These are phyloP conservation scores for Panthera tigris DNA, from an alignment of 2,113 vertebrate genomes.

Conservation along the genomic window DNA sequence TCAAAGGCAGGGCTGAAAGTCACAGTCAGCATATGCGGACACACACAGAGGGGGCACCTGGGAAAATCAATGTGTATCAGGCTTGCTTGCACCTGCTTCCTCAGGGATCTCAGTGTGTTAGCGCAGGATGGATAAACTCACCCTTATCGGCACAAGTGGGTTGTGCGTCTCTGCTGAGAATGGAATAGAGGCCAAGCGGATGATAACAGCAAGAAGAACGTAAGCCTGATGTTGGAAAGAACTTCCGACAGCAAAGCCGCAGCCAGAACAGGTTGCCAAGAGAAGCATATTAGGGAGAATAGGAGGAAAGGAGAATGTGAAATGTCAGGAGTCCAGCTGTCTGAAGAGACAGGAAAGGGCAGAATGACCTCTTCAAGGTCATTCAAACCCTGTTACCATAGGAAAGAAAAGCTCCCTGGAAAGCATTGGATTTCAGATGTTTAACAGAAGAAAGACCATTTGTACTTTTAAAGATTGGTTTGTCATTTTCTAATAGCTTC, in stretches of 20 bases:
- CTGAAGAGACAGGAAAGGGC: background rate
- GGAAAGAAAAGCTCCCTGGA: background rate
- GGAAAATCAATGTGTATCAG: background rate
- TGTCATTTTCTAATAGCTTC: background rate
- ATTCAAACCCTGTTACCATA: background rate
- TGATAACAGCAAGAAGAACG: background rate
- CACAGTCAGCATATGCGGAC: slow-evolving; percentile 65
- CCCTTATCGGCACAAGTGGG: accelerated
- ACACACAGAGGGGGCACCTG: background rate
- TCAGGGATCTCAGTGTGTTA: accelerated
- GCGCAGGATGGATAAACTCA: accelerated
- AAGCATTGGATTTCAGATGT: background rate
- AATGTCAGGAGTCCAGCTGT: background rate
- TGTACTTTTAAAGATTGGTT: background rate
- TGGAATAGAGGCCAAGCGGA: background rate
- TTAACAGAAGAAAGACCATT: background rate
- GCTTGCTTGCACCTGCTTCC: background rate
- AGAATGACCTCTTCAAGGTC: background rate
- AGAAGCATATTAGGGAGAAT: background rate
- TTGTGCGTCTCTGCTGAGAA: background rate
- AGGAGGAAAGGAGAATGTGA: background rate
- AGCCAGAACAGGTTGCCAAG: no score
- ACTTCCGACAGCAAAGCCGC: background rate
- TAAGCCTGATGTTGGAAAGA: background rate
- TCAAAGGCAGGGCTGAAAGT: slow-evolving; percentile 72